Conservation (phyloP, 2,113 vertebrate species). For the Peromyscus californicus region DNA sequence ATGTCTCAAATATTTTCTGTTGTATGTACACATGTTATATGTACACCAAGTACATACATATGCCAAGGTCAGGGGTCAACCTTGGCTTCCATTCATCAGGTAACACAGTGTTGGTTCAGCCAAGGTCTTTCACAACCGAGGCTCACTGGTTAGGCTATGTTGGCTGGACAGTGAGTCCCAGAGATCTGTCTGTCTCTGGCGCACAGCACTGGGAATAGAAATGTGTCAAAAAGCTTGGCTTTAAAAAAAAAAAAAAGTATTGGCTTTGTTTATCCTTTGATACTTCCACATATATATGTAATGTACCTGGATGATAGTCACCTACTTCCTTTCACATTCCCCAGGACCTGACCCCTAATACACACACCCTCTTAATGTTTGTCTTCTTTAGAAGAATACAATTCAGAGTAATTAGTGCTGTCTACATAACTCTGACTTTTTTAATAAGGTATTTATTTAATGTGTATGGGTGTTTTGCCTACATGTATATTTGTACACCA, state of each 20-base stretch:
- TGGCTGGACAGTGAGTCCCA: background rate
- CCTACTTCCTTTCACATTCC: background rate
- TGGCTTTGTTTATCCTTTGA: background rate
- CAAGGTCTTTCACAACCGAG: background rate
- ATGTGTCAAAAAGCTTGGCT: background rate
- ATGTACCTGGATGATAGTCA: background rate
- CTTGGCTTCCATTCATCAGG: background rate
- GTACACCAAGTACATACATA: background rate
- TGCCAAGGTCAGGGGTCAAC: background rate
- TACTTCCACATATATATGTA: background rate
- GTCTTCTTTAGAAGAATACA: background rate
- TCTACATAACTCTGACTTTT: background rate
- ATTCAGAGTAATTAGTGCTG: background rate
- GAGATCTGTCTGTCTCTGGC: background rate
- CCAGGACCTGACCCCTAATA: background rate
- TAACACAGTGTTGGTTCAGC: background rate
- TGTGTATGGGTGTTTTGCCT: background rate
- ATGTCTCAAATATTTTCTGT: background rate
- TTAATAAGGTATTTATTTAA: background rate
- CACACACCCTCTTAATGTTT: background rate
- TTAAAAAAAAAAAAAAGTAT: background rate
- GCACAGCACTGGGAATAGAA: background rate
- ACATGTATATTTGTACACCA: background rate
- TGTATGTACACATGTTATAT: background rate
- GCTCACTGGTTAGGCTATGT: background rate